Evolutionary conservation across 2,888 invertebrate species (phyloP), one percentile per base, ranked within the genome.

Genomic region (Macaria notata): DNA sequence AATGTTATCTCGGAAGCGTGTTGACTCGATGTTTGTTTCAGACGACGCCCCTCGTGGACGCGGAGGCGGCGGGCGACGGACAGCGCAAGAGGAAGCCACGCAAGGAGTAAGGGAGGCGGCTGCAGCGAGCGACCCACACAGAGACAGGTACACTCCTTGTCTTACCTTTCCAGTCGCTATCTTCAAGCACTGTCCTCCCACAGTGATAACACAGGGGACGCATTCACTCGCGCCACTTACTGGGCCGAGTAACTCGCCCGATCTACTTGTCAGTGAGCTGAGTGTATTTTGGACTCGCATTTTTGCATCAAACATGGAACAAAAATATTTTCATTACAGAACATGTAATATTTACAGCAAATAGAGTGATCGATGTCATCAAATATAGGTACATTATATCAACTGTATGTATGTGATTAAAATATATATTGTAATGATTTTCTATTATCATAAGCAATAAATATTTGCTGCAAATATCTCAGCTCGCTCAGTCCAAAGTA

Each of bases 81-180:
- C 91, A 88, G 53, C 71, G 92, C 71, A 91, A 89, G 74, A 78
- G 92, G 68, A 91, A 90, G 71, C 80, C 88, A 30, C 90, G 92
- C 69, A 89, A 88, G 79, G 92, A 92, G 84, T 92, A 76, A 81
- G 64, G 50, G 61, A 57, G 62, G 55, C 54, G 31, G 48, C 31
- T 4, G 8, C 50, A 52, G 49, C 46, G 52, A 60, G 51, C 41
- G 56, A 19, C 19, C 19, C 1, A 19, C 19, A 19, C 19, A 19
- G 19, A 55, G 43, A 54, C 61, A 66, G 59, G 57, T 66, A 64
- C 60, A 60, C 31, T 39, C 39, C 47, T 36, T 48, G 38, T 41
- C 46, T n/a, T 29, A 36, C 31, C 44, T 41, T 46, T 31, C 43
- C 50, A 54, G 57, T 49, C 54, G 55, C 47, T 51, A 49, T 54